Percentiles rank a stretch among this genome's conserved stretches.
phyloP scores from a whole-genome alignment of 2,113 vertebrate genomes.

The Chloropsis cyanopogon region DNA sequence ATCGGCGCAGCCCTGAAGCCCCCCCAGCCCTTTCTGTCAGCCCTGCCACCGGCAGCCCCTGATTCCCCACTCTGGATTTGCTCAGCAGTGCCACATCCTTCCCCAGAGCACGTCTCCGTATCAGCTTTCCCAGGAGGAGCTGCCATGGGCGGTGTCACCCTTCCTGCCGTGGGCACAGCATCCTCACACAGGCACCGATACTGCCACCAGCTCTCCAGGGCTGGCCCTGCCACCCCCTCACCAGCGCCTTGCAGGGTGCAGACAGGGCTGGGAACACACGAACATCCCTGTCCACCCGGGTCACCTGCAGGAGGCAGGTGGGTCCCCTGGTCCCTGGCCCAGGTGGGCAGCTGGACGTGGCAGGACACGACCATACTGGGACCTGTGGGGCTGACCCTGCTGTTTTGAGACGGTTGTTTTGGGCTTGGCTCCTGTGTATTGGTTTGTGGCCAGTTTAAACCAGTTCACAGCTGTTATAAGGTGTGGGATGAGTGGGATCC shows the following conservation, averaged over 20 bases:
- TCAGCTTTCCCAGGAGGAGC: background rate
- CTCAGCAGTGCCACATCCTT: background rate
- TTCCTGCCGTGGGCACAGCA: background rate
- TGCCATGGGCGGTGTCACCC: rapidly evolving
- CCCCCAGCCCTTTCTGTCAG: rapidly evolving
- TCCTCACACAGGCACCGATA: rapidly evolving
- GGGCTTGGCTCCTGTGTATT: background rate
- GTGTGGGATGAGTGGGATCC: background rate
- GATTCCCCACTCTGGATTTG: background rate
- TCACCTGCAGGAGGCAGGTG: background rate
- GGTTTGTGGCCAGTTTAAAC: slow-evolving; percentile 18
- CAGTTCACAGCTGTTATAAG: slow-evolving; percentile 30
- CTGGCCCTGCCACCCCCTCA: background rate
- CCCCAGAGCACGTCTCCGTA: background rate
- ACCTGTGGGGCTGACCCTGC: background rate
- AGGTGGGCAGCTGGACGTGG: background rate
- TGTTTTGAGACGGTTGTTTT: slow-evolving; percentile 40
- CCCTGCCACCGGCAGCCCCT: background rate
- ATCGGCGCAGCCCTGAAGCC: rapidly evolving
- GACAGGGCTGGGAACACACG: background rate
- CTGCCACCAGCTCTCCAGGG: rapidly evolving
- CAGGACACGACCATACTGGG: background rate
- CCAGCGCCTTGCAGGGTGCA: rapidly evolving
- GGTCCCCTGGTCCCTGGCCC: too few species aligned
- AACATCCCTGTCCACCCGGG: rapidly evolving